A percentile compares a stretch with the other conserved stretches of the same genome.
Evolutionary conservation across 2,113 vertebrate species (phyloP).

Genomic region (Planiliza haematocheilus): DNA sequence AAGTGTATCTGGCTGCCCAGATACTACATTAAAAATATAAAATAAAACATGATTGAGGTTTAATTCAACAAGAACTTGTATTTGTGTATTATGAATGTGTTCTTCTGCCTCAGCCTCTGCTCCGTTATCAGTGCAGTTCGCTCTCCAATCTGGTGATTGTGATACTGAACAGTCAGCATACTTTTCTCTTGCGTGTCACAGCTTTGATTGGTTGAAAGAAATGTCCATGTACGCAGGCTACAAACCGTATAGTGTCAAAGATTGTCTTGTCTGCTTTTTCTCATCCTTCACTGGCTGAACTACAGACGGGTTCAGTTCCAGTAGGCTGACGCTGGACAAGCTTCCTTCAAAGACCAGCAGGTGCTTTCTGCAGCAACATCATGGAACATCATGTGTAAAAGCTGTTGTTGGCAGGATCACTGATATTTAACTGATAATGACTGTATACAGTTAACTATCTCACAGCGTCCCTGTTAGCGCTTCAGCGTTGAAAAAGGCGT

Average conservation of each 20-base stretch:
- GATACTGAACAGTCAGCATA: constrained; percentile 53
- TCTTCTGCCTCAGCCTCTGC: not conserved
- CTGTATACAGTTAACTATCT: constrained; percentile 5
- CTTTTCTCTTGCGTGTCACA: constrained; percentile 31
- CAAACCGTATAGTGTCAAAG: not conserved
- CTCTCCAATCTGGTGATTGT: constrained; percentile 45
- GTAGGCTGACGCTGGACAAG: not conserved
- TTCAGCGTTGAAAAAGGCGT: not conserved
- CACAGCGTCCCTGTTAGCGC: constrained; percentile 12
- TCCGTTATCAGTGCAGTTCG: constrained; percentile 24
- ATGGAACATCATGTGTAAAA: not conserved
- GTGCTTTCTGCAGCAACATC: not conserved
- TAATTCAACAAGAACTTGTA: no score
- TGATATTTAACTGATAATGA: constrained; percentile 30
- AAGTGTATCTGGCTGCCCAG: no score
- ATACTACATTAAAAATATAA: no score
- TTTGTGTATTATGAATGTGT: not conserved
- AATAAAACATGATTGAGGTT: no score
- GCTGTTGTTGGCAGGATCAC: not conserved
- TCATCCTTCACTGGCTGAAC: no score
- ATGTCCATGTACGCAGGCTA: not conserved
- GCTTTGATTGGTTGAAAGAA: constrained; percentile 43
- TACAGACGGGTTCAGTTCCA: no score
- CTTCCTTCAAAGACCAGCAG: no score
- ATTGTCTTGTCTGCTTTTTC: not conserved